Percentiles rank a stretch among this genome's conserved stretches.
Conservation (phyloP, 1,140 invertebrate genomes). For the Heterodera carotae region DNA sequence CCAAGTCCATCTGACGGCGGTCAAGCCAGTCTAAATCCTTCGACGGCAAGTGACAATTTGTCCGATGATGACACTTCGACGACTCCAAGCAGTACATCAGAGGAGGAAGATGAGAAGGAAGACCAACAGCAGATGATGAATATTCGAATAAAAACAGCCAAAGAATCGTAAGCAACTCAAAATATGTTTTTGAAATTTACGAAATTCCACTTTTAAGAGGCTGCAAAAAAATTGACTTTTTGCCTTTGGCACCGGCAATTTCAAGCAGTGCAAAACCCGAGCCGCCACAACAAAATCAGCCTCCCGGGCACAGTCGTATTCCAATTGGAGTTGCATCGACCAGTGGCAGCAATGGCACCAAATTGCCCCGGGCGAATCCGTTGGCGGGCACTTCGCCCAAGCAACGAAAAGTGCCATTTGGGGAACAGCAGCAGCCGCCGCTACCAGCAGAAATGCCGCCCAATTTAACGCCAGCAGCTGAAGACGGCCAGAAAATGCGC, state of each 20-base stretch:
- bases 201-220: background rate
- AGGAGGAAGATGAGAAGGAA: background rate
- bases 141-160: background rate
- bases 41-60: background rate
- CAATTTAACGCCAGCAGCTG: background rate
- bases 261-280: background rate
- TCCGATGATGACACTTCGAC: background rate
- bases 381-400: background rate
- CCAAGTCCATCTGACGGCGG: background rate
- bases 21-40: background rate
- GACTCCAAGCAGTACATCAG: background rate
- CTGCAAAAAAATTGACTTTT: background rate
- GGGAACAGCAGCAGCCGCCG: background rate
- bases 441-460: background rate
- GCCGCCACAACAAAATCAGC: background rate
- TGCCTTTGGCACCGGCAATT: background rate
- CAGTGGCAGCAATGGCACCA: slow-evolving; percentile 1
- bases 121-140: background rate
- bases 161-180: background rate
- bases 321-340: slow-evolving; percentile 4
- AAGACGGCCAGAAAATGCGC: background rate
- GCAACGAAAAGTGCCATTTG: background rate
- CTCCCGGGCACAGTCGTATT: background rate
- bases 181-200: background rate
- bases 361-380: background rate